Base-by-base conservation (phyloP, 2,113 vertebrate genomes). In the Callipepla californica region DNA sequence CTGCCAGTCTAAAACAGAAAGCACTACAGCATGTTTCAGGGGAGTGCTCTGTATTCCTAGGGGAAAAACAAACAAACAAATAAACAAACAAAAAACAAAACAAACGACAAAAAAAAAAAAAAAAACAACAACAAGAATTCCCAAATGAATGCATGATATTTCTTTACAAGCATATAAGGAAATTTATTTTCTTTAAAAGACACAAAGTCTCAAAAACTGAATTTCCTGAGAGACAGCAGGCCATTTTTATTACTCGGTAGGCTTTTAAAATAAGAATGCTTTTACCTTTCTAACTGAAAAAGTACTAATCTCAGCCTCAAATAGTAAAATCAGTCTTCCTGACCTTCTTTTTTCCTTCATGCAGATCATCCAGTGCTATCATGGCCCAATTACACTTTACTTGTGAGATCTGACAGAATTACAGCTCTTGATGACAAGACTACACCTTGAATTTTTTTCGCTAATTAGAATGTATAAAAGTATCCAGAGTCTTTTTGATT, bases 381-480 rank as follows among this genome's bases (percentile, higher is more conserved):
- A 42, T 23, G 38, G 62, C 57, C 75, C 89, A 95, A 80, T 94
- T 96, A 93, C 2, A 2, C 68, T 91, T 89, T 65, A 55, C 28
- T 91, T 80, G 59, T 78, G 78, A 94, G 87, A 94, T 91, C 93
- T 95, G 78, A 96, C 85, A 96, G 92, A 96, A 94, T 85, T 93
- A 70, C 30, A 80, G 72, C 20, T 67, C 38, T 92, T 66, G 81
- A 92, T 94, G 68, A 78, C 75, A 95, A 89, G 61, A 92, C 77
- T 72, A 63, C 12, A 20, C 20, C 86, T 63, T 3, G 12, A 73
- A 58, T 69, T 92, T 96, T 53, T 89, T 89, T 85, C 87, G 59
- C 57, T 91, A 91, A 94, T 96, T 95, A 96, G 23, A 18, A 47
- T 67, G 66, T 94, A 94, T 96, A 89, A 94, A 96, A 96, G 94